Conservation (phyloP, 2,797 vertebrate genomes). For the Atherinosoma microstoma region DNA sequence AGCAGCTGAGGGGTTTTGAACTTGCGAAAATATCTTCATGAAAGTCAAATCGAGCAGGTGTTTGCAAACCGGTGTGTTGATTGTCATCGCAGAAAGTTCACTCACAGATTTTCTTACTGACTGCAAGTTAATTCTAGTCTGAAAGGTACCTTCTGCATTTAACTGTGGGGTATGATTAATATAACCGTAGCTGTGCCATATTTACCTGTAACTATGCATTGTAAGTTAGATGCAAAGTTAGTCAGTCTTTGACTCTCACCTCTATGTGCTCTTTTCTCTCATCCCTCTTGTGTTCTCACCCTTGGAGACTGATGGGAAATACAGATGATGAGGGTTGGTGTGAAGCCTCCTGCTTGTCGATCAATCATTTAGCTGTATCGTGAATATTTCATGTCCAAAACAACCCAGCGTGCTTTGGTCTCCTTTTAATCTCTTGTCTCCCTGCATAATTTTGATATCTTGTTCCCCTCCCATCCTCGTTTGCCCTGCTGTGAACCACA, state of each 20-base stretch:
- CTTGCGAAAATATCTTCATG: slow-evolving; percentile 38
- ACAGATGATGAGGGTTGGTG: slow-evolving; percentile 46
- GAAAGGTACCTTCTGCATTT: slow-evolving; percentile 4
- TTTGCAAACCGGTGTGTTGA: slow-evolving; percentile 40
- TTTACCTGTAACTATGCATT: neutral
- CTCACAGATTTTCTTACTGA: neutral
- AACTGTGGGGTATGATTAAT: neutral
- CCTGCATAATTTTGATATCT: slow-evolving; percentile 30
- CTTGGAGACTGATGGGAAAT: slow-evolving; percentile 45
- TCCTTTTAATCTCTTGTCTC: slow-evolving; percentile 43
- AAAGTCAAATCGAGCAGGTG: slow-evolving; percentile 44
- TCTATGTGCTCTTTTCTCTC: slow-evolving; percentile 28
- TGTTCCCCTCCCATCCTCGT: slow-evolving; percentile 1
- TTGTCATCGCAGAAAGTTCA: slow-evolving; percentile 19
- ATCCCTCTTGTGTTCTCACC: slow-evolving; percentile 13
- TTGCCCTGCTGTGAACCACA: slow-evolving; percentile 30
- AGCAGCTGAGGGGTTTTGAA: slow-evolving; percentile 19
- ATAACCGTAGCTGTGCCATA: neutral
- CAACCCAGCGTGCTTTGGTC: neutral
- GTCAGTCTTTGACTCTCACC: slow-evolving; percentile 44
- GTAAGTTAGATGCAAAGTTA: slow-evolving; percentile 6
- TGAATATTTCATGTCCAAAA: slow-evolving; percentile 54
- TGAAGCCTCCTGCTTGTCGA: slow-evolving; percentile 18
- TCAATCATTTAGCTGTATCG: slow-evolving; percentile 38
- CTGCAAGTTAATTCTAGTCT: slow-evolving; percentile 2